Base-by-base conservation (phyloP, 2,113 vertebrate species). In the Lophura nycthemera region DNA sequence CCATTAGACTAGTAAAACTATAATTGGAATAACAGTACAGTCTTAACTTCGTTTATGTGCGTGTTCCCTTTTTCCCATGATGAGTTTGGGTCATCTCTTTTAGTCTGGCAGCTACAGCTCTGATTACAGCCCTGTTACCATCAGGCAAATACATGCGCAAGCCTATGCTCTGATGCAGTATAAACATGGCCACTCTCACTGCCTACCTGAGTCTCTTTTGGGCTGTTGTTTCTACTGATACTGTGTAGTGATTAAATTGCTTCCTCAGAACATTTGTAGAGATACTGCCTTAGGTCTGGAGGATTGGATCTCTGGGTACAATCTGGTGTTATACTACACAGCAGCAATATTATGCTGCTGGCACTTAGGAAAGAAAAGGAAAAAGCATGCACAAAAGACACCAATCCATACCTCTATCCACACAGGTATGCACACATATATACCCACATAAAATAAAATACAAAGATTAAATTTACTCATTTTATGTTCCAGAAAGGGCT, bases 201-300 rank as follows among this genome's bases (percentile, higher is more conserved):
- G 74, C 65, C 20, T 52, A 45, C 22, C 4, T 70, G 80, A 86
- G 74, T 88, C 56, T 91, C 30, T 90, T 92, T 78, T 63, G 47
- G 27, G 18, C 69, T 71, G 14, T 56, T 65, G 30, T 73, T 92
- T 92, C 40, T 60, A n/a, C 30, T 86, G 75, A 72, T 83, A 74
- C 18, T 4, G 11, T 1, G 0, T 36, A 42, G 50, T 64, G 79
- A 83, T 86, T 83, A 89, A 93, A 92, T 80, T 0, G 1, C 52
- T 75, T 74, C 43, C 85, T 90, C 80, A 78, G 72, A 86, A 32
- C 34, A 22, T 74, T 86, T 89, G 25, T 92, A 57, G 25, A 70
- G 60, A 27, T 89, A 80, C 4, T 74, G 84, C 91, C 82, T 71
- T 45, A 74, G 69, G 50, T 47, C 32, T 75, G 47, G 75, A 59